phyloP scores from a whole-genome alignment of 2,113 vertebrate species.

The Amblyopsis rosae region DNA sequence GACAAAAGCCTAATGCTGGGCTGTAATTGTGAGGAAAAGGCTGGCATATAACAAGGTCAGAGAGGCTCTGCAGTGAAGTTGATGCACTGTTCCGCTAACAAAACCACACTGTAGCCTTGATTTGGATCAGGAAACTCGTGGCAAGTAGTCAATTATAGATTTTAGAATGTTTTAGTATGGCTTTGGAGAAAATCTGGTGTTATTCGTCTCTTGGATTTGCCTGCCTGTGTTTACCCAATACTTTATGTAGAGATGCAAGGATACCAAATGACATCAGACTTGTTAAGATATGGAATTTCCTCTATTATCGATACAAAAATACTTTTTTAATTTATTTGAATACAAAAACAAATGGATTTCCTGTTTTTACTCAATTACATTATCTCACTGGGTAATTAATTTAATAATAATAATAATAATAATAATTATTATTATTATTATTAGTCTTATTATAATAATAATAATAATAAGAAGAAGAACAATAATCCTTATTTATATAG shows the following conservation, averaged over 20 bases:
- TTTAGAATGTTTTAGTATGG: slow-evolving; percentile 4
- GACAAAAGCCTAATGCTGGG: slow-evolving; percentile 66
- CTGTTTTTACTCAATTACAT: neutral
- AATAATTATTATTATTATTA: too few species aligned
- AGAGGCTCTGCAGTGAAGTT: slow-evolving; percentile 39
- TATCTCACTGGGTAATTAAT: neutral
- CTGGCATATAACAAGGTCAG: slow-evolving; percentile 63
- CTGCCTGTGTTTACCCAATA: neutral
- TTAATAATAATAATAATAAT: too few species aligned
- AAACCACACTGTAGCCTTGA: slow-evolving; percentile 38
- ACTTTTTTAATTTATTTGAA: neutral
- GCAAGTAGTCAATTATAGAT: neutral
- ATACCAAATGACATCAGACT: neutral
- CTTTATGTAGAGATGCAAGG: neutral
- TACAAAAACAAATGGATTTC: neutral
- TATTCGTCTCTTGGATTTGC: slow-evolving; percentile 6
- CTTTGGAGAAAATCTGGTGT: slow-evolving; percentile 21
- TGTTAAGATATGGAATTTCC: too few species aligned
- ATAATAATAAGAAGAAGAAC: too few species aligned
- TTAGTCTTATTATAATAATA: too few species aligned
- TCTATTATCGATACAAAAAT: neutral
- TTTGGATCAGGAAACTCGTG: slow-evolving; percentile 31
- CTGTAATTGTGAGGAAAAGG: slow-evolving; percentile 64
- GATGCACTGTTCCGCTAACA: slow-evolving; percentile 39
- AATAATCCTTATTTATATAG: too few species aligned